Conservation (phyloP, 53 echinoderm and acorn worm genomes). For the Patiria pectinifera region DNA sequence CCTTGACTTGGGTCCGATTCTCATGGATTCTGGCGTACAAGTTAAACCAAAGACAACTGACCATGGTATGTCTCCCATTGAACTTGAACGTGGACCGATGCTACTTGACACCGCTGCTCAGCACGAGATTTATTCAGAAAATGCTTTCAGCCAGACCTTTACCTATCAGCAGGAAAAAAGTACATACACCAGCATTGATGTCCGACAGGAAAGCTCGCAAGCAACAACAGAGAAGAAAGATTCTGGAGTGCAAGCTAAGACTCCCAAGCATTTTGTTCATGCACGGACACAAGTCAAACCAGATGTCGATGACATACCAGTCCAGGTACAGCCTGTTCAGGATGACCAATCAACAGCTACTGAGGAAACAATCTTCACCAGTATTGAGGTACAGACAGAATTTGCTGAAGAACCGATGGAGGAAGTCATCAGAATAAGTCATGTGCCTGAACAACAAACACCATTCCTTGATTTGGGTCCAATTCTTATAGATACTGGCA, state of each 20-base stretch:
- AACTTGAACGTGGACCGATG: constrained; percentile 39
- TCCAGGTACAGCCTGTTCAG: constrained; percentile 47
- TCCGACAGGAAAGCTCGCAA: constrained; percentile 55
- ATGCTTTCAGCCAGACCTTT: constrained; percentile 59
- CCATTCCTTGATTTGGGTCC: constrained; percentile 45
- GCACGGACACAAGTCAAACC: constrained; percentile 46
- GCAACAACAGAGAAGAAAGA: constrained; percentile 44
- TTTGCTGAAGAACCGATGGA: constrained; percentile 46
- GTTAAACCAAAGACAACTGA: constrained; percentile 33
- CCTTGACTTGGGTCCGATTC: constrained; percentile 45
- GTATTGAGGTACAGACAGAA: constrained; percentile 23
- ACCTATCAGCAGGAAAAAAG: constrained; percentile 35
- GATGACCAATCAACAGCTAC: constrained; percentile 42
- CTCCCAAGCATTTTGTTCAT: constrained; percentile 33
- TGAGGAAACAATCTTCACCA: constrained; percentile 4
- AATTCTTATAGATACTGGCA: constrained; percentile 50
- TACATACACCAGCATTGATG: constrained; percentile 44
- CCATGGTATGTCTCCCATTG: constrained; percentile 35
- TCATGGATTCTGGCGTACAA: constrained; percentile 49
- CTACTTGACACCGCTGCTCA: constrained; percentile 54
- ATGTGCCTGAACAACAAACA: constrained; percentile 43
- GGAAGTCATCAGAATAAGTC: constrained; percentile 43
- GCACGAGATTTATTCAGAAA: constrained; percentile 40
- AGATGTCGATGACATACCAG: constrained; percentile 12
- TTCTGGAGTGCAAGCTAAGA: constrained; percentile 38